Evolutionary conservation across 2,113 vertebrate genomes (phyloP).

Genomic region (Phasianus colchicus): DNA sequence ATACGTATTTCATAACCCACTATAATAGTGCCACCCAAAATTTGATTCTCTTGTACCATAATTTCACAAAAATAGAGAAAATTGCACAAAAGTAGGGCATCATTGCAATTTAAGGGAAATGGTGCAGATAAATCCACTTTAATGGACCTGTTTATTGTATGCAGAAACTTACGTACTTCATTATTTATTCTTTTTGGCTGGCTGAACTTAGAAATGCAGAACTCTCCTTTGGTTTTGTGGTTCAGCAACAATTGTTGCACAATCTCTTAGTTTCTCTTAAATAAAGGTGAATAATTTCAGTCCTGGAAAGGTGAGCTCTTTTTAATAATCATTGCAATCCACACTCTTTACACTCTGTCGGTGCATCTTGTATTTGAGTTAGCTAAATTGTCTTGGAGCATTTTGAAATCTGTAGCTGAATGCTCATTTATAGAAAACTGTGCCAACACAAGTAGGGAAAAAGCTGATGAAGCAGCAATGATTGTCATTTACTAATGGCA

Average conservation of each 20-base stretch:
- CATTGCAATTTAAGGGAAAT: constrained; percentile 80
- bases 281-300: constrained; percentile 40
- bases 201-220: constrained; percentile 62
- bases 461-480: constrained; percentile 1
- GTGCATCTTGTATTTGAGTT: background rate
- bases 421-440: constrained; percentile 11
- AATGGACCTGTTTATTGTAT: constrained; percentile 75
- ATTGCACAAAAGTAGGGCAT: constrained; percentile 64
- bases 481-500: background rate
- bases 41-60: background rate
- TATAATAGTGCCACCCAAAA: background rate
- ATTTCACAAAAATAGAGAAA: constrained; percentile 74
- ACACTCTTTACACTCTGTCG: background rate
- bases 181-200: constrained; percentile 75
- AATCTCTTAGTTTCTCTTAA: constrained; percentile 9
- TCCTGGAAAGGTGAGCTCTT: constrained; percentile 43
- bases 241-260: constrained; percentile 18
- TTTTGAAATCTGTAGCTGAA: background rate
- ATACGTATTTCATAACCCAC: background rate
- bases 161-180: constrained; percentile 59
- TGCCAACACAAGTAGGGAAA: background rate
- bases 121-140: constrained; percentile 82
- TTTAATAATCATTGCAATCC: constrained; percentile 11
- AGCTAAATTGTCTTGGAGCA: background rate
- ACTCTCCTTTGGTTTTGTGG: constrained; percentile 32